Evolutionary conservation across 2,797 vertebrate species (phyloP), one percentile per base, ranked within the genome.

Genomic region (Lacerta bilineata): DNA sequence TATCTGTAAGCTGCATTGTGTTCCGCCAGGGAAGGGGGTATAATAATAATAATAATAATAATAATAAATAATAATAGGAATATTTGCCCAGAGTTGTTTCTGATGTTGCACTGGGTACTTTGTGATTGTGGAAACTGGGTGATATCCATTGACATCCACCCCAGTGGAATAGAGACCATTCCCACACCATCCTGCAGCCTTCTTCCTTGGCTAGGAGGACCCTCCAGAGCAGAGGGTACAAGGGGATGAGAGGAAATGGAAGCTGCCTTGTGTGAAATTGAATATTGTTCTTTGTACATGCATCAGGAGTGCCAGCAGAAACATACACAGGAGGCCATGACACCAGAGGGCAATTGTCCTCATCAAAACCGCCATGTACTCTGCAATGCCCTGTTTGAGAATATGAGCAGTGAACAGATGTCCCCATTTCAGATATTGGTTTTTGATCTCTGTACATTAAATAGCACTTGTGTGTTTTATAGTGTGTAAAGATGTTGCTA

Each of bases 361-460:
- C 36, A 80, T 68, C 39, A 68, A 43, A 39, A 39, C 3, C 13
- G 27, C 20, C 75, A 76, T 87, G 80, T 72, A 43, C 5, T 88
- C 83, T 89, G 66, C 36, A 85, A 79, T 66, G n/a, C 17, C 71
- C 74, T 69, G 50, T 15, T 8, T 33, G 50, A 55, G 50, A 55
- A 55, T 20, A 18, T 59, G 41, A 33, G 39, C 77, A 36, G 33
- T 0, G 0, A 83, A 76, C 64, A 69, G 41, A 59, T 84, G 8
- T 46, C 8, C 50, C 5, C 25, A 8, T 91, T 17, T 86, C 2
- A 68, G 7, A 55, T 8, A 66, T 76, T 83, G 27, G 80, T 18
- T 75, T 91, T 64, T 83, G 23, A 33, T 66, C 84, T 89, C 91
- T 77, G 39, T 50, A 27, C 61, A 10, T 25, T 78, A 39, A 87